Base-by-base conservation (phyloP, 2,113 vertebrate species). In the Butorides virescens region DNA sequence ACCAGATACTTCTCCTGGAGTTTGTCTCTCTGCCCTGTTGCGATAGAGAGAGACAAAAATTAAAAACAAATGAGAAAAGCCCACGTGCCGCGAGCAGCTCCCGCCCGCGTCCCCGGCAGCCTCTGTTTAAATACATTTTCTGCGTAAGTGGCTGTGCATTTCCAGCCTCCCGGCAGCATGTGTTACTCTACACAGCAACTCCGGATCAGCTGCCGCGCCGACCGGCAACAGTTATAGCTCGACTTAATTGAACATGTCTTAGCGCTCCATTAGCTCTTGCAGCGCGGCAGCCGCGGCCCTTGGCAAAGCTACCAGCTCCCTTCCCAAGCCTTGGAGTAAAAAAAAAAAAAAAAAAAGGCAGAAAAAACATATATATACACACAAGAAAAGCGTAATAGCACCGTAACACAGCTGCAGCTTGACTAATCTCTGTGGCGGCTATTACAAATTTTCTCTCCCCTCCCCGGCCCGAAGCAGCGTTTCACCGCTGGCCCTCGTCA, bases 51-150 rank as follows among this genome's bases (percentile, higher is more conserved):
- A 80, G 62, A 49, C 44, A 76, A 88, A 63, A 87, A 80, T 46
- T n/a, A 70, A 94, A 85, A 86, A 27, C 53, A 62, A 87, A 70
- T 0, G 1, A 50, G 56, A 50, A 62, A 61, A 93, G 63, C 53
- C 42, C 2, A 0, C 1, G 2, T 1, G 4, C 32, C 4, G 10
- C 0, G 1, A 46, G 47, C 8, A 2, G 74, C 20, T 52, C 61
- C 52, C 42, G 55, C 83, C 73, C 4, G 6, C 2, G 0, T 36
- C 6, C 7, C 65, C 9, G 5, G 55, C 76, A 95, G 62, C 66
- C 83, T n/a, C 74, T 27, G 59, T 53, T 94, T 61, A 90, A 94
- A 65, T 7, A 56, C 34, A 58, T 82, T 82, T 93, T 90, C 90
- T 75, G 46, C 11, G 3, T 22, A 74, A 86, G 72, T 68, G 90